These are phyloP conservation scores for Brachionus angularis DNA, from an alignment of 1,140 invertebrate species.

Conservation along the genomic window DNA sequence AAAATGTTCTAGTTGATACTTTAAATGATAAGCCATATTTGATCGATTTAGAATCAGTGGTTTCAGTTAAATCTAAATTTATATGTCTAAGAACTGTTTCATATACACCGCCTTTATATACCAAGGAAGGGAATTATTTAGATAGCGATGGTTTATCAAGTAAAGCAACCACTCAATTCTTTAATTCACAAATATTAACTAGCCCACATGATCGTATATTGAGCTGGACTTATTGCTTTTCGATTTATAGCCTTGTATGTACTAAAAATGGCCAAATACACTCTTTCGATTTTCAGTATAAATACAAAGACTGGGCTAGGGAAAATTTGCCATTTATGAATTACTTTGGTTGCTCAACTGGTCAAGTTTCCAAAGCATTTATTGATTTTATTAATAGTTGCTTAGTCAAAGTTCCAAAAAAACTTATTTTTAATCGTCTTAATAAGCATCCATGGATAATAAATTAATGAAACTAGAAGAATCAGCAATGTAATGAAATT, in stretches of 20 bases:
- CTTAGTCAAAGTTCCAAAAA: constrained; percentile 28
- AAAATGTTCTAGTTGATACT: constrained; percentile 22
- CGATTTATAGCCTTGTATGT: constrained; percentile 32
- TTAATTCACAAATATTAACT: background rate
- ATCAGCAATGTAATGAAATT: too few relatives aligned
- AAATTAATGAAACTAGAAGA: too few relatives aligned
- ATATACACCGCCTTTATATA: constrained; percentile 36
- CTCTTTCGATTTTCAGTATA: background rate
- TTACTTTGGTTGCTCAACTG: constrained; percentile 17
- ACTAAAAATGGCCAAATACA: background rate
- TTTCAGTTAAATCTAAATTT: constrained; percentile 22
- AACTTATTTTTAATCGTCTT: constrained; percentile 26
- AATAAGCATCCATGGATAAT: constrained; percentile 42
- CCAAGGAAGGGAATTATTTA: background rate
- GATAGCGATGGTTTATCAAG: background rate
- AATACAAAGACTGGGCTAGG: constrained; percentile 5
- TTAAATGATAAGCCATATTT: constrained; percentile 1
- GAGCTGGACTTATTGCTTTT: constrained; percentile 43
- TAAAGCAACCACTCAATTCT: background rate
- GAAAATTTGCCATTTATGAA: constrained; percentile 30
- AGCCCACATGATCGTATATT: constrained; percentile 25
- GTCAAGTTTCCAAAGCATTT: constrained; percentile 6
- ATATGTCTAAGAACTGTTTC: constrained; percentile 26
- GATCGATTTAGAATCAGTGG: constrained; percentile 41
- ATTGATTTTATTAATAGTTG: constrained; percentile 30